These are phyloP conservation scores for Deroplatys truncata DNA, from an alignment of 2,888 invertebrate genomes.

Conservation along the genomic window DNA sequence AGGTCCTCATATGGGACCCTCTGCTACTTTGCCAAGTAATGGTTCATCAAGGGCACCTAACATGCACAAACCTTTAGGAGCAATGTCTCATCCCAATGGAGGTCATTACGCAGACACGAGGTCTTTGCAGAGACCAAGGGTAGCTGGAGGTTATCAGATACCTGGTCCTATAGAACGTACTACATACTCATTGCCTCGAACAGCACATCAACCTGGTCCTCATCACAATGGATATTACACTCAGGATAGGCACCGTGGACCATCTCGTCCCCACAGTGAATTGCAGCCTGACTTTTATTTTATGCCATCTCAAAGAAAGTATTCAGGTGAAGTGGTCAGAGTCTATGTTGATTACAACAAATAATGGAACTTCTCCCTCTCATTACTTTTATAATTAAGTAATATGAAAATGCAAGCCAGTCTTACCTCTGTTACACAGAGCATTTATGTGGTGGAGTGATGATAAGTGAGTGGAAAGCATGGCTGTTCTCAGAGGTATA, in stretches of 20 bases:
- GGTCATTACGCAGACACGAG: constrained; percentile 43
- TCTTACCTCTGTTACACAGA: background rate
- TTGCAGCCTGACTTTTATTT: constrained; percentile 87
- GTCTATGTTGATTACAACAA: constrained; percentile 80
- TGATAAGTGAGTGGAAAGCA: background rate
- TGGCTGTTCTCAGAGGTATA: background rate
- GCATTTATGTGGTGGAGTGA: background rate
- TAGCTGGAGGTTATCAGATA: constrained; percentile 41
- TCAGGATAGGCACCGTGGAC: constrained; percentile 39
- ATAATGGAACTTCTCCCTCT: background rate
- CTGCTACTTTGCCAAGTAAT: constrained; percentile 39
- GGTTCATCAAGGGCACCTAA: constrained; percentile 32
- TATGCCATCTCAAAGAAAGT: constrained; percentile 91
- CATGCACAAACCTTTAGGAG: constrained; percentile 18
- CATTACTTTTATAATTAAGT: constrained; percentile 38
- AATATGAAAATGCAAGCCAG: background rate
- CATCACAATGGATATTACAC: constrained; percentile 37
- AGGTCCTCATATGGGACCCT: constrained; percentile 33
- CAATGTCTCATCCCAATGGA: constrained; percentile 17
- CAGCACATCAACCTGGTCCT: constrained; percentile 47
- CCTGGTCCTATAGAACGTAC: constrained; percentile 50
- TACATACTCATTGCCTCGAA: constrained; percentile 72
- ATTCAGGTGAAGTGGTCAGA: constrained; percentile 84
- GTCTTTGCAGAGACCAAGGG: constrained; percentile 56
- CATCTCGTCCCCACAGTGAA: constrained; percentile 38